Conservation (phyloP, 2,113 vertebrate genomes). For the Trichomycterus rosablanca region DNA sequence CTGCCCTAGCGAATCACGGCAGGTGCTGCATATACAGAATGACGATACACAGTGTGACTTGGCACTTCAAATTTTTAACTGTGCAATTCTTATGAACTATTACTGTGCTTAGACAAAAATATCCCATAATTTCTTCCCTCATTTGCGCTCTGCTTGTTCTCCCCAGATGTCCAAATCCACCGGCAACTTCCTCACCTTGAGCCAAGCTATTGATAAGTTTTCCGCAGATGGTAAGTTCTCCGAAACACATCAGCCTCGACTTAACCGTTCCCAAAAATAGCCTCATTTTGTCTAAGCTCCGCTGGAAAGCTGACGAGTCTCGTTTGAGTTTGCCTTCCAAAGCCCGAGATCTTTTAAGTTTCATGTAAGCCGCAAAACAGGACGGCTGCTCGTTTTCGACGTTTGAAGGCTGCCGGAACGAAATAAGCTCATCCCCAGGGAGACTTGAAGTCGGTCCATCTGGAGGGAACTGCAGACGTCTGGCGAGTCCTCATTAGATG, state of each 20-base stretch:
- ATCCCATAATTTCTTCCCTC: no score
- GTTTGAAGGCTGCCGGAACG: constrained; percentile 15
- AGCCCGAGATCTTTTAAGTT: neutral
- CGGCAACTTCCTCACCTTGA: constrained; percentile 93
- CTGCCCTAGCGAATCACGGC: no score
- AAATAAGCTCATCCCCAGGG: neutral
- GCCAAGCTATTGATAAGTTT: constrained; percentile 85
- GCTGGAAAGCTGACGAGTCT: neutral
- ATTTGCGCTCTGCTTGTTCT: neutral
- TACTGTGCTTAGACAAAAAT: no score
- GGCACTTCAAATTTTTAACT: no score
- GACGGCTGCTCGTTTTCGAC: neutral
- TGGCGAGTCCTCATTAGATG: constrained; percentile 6
- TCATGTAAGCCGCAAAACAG: neutral
- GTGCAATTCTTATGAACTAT: no score
- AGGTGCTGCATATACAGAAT: no score
- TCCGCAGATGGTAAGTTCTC: constrained; percentile 86
- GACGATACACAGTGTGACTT: no score
- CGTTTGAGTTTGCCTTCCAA: neutral
- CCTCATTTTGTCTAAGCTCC: neutral
- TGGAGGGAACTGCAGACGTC: constrained; percentile 24
- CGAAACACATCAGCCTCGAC: neutral
- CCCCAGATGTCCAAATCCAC: constrained; percentile 98
- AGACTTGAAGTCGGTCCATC: constrained; percentile 16
- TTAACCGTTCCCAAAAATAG: neutral